A percentile compares a stretch with the other conserved stretches of the same genome.
Evolutionary conservation across 1,140 invertebrate species (phyloP).

Genomic region (Nephila pilipes): DNA sequence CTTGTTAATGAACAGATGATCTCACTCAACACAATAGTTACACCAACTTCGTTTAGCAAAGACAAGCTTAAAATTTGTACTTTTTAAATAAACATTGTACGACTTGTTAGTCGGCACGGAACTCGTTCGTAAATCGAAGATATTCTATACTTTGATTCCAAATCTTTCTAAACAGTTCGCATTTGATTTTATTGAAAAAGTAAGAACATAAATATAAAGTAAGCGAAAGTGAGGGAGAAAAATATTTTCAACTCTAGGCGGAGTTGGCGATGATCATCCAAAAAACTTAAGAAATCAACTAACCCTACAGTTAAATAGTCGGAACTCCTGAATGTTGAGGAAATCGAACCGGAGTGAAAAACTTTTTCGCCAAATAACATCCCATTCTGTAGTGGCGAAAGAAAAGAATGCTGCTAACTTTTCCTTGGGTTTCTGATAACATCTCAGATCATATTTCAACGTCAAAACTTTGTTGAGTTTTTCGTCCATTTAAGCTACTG

Average conservation of each 20-base stretch:
- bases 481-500: constrained; percentile 37
- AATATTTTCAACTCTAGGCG: neutral
- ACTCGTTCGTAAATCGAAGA: too few species aligned
- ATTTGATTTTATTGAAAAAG: neutral
- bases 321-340: neutral
- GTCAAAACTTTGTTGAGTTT: constrained; percentile 46
- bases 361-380: neutral
- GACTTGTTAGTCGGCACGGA: too few species aligned
- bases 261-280: neutral
- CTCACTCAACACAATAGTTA: too few species aligned
- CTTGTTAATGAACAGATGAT: too few species aligned
- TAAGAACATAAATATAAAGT: neutral
- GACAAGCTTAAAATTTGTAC: too few species aligned
- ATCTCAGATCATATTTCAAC: constrained; percentile 63
- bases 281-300: neutral
- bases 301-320: constrained; percentile 36
- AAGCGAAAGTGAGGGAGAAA: neutral
- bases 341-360: neutral
- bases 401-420: constrained; percentile 28
- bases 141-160: too few species aligned
- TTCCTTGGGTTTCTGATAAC: constrained; percentile 20
- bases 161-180: too few species aligned
- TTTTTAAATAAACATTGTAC: too few species aligned
- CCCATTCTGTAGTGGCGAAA: constrained; percentile 23
- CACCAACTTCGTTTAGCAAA: too few species aligned